phyloP scores from a whole-genome alignment of 2,797 vertebrate genomes.

The Cossypha dichroa region DNA sequence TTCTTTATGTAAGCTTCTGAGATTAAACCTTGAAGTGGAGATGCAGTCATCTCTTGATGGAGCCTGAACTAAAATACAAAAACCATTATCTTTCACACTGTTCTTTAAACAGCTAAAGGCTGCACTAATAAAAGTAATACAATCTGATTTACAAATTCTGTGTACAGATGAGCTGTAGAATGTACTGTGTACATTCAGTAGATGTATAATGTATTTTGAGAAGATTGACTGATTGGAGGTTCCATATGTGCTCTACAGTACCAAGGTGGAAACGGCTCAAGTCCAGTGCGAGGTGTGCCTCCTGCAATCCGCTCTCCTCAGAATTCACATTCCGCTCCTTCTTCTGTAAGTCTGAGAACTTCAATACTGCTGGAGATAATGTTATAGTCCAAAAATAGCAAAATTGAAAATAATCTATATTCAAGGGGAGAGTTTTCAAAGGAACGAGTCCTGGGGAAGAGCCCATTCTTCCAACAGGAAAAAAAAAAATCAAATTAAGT shows the following conservation, averaged over 20 bases:
- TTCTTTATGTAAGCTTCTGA: background rate
- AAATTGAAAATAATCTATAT: background rate
- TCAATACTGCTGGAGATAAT: background rate
- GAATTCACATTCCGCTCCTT: constrained; percentile 96
- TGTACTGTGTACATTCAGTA: background rate
- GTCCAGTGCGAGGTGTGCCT: constrained; percentile 93
- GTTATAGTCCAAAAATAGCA: background rate
- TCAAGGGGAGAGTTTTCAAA: background rate
- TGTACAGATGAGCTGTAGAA: background rate
- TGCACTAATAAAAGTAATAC: background rate
- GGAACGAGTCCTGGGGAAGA: background rate
- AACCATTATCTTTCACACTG: fast-evolving
- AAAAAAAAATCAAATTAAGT: background rate
- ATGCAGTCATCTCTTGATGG: background rate
- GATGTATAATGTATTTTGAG: background rate
- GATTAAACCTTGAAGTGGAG: background rate
- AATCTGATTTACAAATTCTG: background rate
- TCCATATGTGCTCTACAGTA: constrained; percentile 76
- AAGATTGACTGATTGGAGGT: background rate
- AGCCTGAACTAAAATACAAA: background rate
- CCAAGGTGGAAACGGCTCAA: constrained; percentile 97
- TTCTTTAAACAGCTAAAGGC: background rate
- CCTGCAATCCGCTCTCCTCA: constrained; percentile 94
- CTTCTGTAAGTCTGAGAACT: constrained; percentile 82
- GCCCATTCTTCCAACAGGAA: background rate